A percentile compares a stretch with the other conserved stretches of the same genome.
Conservation (phyloP, 2,888 invertebrate species). For the Unio delphinus region DNA sequence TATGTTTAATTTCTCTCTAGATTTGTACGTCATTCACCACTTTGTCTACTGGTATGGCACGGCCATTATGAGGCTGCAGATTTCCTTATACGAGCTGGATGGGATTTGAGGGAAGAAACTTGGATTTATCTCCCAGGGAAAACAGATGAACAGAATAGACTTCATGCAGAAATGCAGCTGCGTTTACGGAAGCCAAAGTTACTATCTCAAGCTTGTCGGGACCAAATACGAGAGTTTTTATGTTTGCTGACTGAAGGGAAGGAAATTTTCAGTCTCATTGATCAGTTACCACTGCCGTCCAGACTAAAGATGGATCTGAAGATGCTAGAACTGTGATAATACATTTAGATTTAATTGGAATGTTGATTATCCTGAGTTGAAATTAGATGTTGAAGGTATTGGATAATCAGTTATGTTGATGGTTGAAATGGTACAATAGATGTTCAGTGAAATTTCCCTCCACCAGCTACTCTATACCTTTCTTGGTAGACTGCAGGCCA, state of each 20-base stretch:
- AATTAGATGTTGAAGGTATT: too few relatives aligned
- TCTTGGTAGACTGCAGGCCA: too few relatives aligned
- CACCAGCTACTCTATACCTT: too few relatives aligned
- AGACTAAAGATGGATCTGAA: conserved; percentile 4
- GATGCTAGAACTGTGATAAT: conserved; percentile 1
- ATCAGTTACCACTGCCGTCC: conserved; percentile 2
- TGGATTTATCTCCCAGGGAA: conserved; percentile 49
- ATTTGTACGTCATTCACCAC: conserved; percentile 35
- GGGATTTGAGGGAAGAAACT: conserved; percentile 42
- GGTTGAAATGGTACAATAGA: too few relatives aligned
- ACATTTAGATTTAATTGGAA: too few relatives aligned
- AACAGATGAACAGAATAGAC: conserved; percentile 19
- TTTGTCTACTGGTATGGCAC: conserved; percentile 58
- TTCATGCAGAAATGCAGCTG: conserved; percentile 6
- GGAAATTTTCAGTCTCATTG: conserved; percentile 3
- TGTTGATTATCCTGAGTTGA: too few relatives aligned
- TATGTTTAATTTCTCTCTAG: background rate
- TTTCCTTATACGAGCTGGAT: conserved; percentile 57
- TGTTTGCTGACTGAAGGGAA: background rate
- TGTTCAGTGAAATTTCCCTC: too few relatives aligned
- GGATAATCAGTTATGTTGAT: too few relatives aligned
- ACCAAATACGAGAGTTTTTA: conserved; percentile 1
- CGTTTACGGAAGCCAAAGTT: background rate
- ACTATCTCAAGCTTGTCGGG: background rate
- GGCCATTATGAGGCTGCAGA: conserved; percentile 39